Evolutionary conservation across 2,797 vertebrate genomes (phyloP).

Genomic region (Hybognathus amarus): DNA sequence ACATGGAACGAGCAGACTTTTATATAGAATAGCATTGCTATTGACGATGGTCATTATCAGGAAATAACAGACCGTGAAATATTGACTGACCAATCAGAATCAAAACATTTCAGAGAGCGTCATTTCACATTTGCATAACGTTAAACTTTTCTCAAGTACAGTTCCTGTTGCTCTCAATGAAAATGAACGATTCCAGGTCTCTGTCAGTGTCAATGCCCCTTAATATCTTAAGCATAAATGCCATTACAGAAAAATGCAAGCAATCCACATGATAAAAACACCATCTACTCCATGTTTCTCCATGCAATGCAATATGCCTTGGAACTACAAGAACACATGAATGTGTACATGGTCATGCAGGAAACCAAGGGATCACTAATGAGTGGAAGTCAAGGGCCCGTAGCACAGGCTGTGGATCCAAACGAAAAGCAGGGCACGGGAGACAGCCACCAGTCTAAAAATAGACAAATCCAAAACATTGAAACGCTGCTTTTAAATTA

Average conservation of each 20-base stretch:
- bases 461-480: slow-evolving; percentile 47
- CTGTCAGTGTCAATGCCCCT: not conserved
- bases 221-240: not conserved
- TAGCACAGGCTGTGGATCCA: slow-evolving; percentile 28
- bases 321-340: slow-evolving; percentile 6
- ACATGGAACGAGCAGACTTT: not conserved
- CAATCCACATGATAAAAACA: not conserved
- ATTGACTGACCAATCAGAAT: not conserved
- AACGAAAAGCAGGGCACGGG: slow-evolving; percentile 29
- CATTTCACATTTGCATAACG: not conserved
- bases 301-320: slow-evolving; percentile 5
- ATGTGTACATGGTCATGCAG: slow-evolving; percentile 25
- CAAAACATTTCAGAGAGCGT: not conserved
- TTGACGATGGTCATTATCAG: not conserved
- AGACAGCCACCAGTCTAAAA: slow-evolving; percentile 39
- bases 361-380: slow-evolving; percentile 37
- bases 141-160: not conserved
- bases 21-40: not conserved
- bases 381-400: slow-evolving; percentile 3
- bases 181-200: not conserved
- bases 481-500: slow-evolving; percentile 48
- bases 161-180: not conserved
- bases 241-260: not conserved
- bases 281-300: slow-evolving; percentile 9
- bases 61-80: not conserved